A percentile compares a stretch with the other conserved stretches of the same genome.
These are phyloP conservation scores for Plectrocnemia conspersa DNA, from an alignment of 1,140 invertebrate species.

Conservation along the genomic window DNA sequence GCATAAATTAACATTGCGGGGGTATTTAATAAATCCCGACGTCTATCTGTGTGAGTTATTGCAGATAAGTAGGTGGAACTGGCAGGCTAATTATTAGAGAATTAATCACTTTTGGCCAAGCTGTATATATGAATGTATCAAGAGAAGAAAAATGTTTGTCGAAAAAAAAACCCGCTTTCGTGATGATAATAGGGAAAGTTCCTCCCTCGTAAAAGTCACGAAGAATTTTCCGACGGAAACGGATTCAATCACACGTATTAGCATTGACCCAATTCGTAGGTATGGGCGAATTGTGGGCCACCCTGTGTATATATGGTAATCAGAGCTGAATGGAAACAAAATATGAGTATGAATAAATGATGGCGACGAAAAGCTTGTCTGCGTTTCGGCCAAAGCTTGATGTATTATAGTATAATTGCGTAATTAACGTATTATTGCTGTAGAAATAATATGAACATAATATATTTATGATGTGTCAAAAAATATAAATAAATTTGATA, in stretches of 20 bases:
- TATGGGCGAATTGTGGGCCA: too few species aligned
- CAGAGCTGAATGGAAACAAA: too few species aligned
- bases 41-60: conserved; percentile 20
- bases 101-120: conserved; percentile 19
- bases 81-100: conserved; percentile 17
- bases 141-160: not conserved
- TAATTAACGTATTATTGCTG: too few species aligned
- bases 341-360: too few species aligned
- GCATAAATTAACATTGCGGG: conserved; percentile 21
- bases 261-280: not conserved
- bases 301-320: too few species aligned
- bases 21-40: conserved; percentile 18
- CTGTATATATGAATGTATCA: not conserved
- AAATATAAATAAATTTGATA: too few species aligned
- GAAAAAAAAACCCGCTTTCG: not conserved
- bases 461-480: too few species aligned
- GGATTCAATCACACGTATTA: conserved; percentile 3
- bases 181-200: not conserved
- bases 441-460: too few species aligned
- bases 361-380: too few species aligned
- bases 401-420: too few species aligned
- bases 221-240: not conserved
- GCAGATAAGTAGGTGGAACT: conserved; percentile 17
- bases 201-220: not conserved
- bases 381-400: too few species aligned